Conservation (phyloP, 2,888 invertebrate species). For the Hemistola chrysoprasaria region DNA sequence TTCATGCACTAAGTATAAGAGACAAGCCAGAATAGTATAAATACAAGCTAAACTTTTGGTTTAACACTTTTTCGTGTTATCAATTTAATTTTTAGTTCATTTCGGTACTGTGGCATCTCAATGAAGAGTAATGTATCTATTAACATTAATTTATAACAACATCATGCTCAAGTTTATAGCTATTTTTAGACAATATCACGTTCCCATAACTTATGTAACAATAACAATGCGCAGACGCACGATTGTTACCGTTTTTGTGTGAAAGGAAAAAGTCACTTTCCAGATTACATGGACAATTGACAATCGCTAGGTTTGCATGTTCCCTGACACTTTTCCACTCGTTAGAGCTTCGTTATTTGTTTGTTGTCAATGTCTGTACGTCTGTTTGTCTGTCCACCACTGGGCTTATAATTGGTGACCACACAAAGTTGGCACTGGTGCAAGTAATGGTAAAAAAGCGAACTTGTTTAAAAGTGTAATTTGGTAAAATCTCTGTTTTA, state of each 20-base stretch:
- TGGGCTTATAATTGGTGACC: constrained; percentile 36
- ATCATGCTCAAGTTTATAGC: no score
- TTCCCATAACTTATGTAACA: constrained; percentile 13
- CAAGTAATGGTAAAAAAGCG: constrained; percentile 25
- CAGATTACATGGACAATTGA: constrained; percentile 14
- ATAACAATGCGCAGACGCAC: constrained; percentile 13
- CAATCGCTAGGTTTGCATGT: constrained; percentile 21
- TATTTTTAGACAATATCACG: not conserved
- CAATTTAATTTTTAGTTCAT: no score
- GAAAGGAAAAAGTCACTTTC: constrained; percentile 19
- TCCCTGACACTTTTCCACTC: constrained; percentile 70
- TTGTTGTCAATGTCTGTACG: constrained; percentile 64
- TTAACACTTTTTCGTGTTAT: no score
- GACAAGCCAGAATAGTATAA: no score
- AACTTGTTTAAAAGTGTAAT: not conserved
- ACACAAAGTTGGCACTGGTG: constrained; percentile 24
- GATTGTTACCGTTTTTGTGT: constrained; percentile 15
- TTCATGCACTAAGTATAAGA: no score
- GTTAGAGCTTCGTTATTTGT: constrained; percentile 77
- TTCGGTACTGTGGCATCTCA: no score
- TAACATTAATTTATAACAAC: no score
- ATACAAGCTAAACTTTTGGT: no score
- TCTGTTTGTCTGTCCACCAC: constrained; percentile 16
- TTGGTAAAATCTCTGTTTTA: no score
- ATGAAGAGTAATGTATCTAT: no score